phyloP scores from a whole-genome alignment of 2,797 vertebrate genomes.

The Protonibea diacanthus region DNA sequence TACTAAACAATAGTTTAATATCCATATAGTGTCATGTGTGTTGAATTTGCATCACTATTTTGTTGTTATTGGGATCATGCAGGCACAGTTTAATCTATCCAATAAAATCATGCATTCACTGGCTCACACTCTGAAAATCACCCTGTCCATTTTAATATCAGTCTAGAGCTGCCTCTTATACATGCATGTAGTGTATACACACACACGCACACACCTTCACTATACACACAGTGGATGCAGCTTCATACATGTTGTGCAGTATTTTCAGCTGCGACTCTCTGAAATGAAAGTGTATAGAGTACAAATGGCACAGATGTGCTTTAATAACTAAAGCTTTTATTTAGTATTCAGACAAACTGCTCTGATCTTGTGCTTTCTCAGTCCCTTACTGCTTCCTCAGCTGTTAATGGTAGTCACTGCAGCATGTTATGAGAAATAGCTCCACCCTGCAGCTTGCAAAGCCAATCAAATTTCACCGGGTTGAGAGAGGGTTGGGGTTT shows the following conservation, averaged over 20 bases:
- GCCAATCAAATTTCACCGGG: constrained; percentile 75
- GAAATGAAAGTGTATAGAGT: background rate
- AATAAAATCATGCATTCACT: constrained; percentile 48
- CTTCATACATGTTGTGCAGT: constrained; percentile 3
- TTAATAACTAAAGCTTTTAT: constrained; percentile 40
- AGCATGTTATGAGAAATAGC: constrained; percentile 77
- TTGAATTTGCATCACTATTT: constrained; percentile 30
- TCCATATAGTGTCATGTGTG: constrained; percentile 1
- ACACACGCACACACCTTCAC: background rate
- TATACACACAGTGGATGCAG: background rate
- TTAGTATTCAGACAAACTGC: constrained; percentile 51
- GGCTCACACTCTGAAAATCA: constrained; percentile 43
- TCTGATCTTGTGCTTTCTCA: constrained; percentile 66
- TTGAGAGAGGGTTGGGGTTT: constrained; percentile 67
- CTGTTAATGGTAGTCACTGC: constrained; percentile 80
- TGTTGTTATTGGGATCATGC: constrained; percentile 21
- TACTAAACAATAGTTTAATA: background rate
- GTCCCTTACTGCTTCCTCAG: constrained; percentile 70
- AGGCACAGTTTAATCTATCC: constrained; percentile 22
- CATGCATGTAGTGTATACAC: background rate
- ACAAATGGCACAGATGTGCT: constrained; percentile 16
- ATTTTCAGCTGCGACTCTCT: constrained; percentile 5
- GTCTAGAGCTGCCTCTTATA: background rate
- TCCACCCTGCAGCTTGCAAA: constrained; percentile 78
- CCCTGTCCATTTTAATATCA: constrained; percentile 44